Evolutionary conservation across 2,113 vertebrate genomes (phyloP), one percentile per base, ranked within the genome.

Genomic region (Pagrus major): DNA sequence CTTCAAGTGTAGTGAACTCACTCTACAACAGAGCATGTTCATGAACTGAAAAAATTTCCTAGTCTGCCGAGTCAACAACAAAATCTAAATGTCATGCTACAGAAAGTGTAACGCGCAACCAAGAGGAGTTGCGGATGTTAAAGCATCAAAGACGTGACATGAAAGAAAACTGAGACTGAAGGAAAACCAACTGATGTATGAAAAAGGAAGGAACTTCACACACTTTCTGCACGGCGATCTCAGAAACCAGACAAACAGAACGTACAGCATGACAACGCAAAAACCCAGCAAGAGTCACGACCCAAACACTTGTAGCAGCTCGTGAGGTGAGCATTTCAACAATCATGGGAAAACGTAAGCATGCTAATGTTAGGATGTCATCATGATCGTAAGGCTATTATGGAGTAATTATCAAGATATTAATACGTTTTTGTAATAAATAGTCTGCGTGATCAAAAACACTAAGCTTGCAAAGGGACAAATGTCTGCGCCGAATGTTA

Each of bases 81-180:
- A 81, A 81, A 65, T 5, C 25, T 51, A 78, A 83, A 75, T 51
- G 70, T 69, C 60, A 61, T 1, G 20, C 29, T 37, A 1, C 12
- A 41, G 66, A 58, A 56, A 33, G 11, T 20, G 4, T 25, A 75
- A 39, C 5, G 10, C 6, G 0, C 21, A 31, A 54, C 29, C 12
- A 23, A 70, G 25, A 56, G 31, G 60, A 61, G 39, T 49, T 39
- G 20, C 1, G 1, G 31, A 85, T 23, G n/a, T 63, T 63, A 21
- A 15, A 51, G 37, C 33, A 42, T 75, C 16, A 76, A 78, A 76
- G 49, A n/a, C 0, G 9, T 29, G 33, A 55, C 25, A 64, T 70
- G 58, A 87, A 77, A 78, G 46, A 54, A 42, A 78, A 76, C 9
- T 2, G 58, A 55, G 31, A 59, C 33, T 25, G n/a, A n/a, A 11